phyloP scores from a whole-genome alignment of 2,113 vertebrate species.

The Grantiella picta region DNA sequence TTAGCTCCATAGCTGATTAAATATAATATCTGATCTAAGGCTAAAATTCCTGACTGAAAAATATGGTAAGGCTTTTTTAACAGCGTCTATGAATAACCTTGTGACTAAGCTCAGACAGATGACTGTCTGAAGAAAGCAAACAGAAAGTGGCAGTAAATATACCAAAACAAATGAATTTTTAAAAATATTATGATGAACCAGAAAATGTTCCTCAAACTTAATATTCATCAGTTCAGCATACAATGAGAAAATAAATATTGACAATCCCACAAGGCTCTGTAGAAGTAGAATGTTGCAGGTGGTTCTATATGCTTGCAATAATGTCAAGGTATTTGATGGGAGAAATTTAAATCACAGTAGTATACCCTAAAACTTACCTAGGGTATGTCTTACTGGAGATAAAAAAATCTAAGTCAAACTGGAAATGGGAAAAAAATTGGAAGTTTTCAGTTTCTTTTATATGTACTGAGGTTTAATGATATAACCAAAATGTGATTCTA shows the following conservation, averaged over 20 bases:
- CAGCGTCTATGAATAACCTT: background rate
- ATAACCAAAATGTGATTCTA: background rate
- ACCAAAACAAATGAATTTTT: fast-evolving
- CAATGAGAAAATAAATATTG: background rate
- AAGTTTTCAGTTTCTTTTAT: background rate
- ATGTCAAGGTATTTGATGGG: background rate
- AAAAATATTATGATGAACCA: background rate
- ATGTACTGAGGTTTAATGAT: background rate
- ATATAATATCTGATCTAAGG: background rate
- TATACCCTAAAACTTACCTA: background rate
- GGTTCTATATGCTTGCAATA: background rate
- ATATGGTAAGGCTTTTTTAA: background rate
- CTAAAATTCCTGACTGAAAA: background rate
- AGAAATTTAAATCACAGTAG: background rate
- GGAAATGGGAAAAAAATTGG: background rate
- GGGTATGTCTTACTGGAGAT: background rate
- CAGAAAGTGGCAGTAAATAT: background rate
- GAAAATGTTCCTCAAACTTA: background rate
- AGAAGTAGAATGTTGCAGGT: background rate
- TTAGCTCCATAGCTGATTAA: background rate
- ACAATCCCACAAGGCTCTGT: background rate
- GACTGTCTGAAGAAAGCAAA: background rate
- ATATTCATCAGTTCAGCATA: background rate
- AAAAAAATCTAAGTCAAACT: background rate
- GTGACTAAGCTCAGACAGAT: background rate